Base-by-base conservation (phyloP, 2,113 vertebrate genomes). In the Pomatostomus ruficeps region DNA sequence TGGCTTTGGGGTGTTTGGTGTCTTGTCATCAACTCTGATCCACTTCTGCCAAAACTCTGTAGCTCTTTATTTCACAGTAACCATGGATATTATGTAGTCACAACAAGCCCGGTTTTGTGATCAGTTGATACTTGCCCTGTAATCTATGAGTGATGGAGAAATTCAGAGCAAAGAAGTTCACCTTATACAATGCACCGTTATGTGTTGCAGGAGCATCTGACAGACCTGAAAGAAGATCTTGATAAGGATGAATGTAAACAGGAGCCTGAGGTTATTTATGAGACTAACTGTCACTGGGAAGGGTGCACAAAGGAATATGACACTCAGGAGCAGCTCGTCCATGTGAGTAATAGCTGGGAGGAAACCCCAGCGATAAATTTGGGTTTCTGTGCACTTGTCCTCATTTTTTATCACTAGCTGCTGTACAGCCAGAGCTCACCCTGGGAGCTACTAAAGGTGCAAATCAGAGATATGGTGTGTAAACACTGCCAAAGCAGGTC, bases 261-360 rank as follows among this genome's bases (percentile, higher is more conserved):
- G 97, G 99, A 99, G 96, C 98, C 99, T 0, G 99, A 99, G 93
- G 98, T 99, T 95, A 96, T 99, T 93, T 99, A 99, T 33, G 99
- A 99, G 97, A 99, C 99, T 28, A 99, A 99, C 97, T 99, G 99
- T 96, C 99, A 99, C 97, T 99, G 99, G 99, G 99, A 99, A 92
- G 98, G 98, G 91, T 99, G 99, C 88, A 96, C 95, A 93, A 99
- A 99, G 97, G 99, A 99, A 97, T 99, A 99, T 4, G 99, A 99
- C 97, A 99, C 99, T 67, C 99, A 99, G 97, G 99, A 99, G 77
- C 99, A 99, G 88, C 98, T 99, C 8, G 99, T 99, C 67, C 99
- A 99, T 49, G 99, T 99, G 97, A 99, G 99, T 96, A 96, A 96
- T 95, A 85, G 85, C 75, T 77, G 88, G 70, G 90, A 96, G 90